Conservation (phyloP, 2,888 invertebrate species). For the Acheta domesticus region DNA sequence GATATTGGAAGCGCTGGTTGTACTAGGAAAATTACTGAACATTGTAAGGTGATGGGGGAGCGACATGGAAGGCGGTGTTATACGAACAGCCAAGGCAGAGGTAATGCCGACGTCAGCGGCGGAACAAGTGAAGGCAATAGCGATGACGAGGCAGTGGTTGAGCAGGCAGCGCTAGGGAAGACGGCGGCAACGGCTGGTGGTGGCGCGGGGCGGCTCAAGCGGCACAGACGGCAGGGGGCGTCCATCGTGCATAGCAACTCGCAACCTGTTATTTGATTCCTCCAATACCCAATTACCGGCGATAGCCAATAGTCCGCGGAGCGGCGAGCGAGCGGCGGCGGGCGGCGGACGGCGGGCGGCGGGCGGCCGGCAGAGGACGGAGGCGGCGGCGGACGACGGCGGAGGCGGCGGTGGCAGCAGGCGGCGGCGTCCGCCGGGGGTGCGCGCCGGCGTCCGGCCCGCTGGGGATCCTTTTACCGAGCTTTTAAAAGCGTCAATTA, state of each 20-base stretch:
- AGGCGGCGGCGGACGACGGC: too few relatives aligned
- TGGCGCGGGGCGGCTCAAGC: neutral
- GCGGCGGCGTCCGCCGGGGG: conserved; percentile 20
- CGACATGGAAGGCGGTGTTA: too few relatives aligned
- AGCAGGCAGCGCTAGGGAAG: too few relatives aligned
- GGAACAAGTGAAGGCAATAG: too few relatives aligned
- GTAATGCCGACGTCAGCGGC: too few relatives aligned
- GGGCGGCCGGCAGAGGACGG: neutral
- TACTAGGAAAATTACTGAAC: too few relatives aligned
- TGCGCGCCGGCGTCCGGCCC: neutral
- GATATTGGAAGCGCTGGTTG: too few relatives aligned
- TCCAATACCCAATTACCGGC: conserved; percentile 33
- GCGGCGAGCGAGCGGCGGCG: neutral
- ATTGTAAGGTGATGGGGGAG: too few relatives aligned
- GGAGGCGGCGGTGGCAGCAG: neutral
- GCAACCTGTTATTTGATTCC: conserved; percentile 32
- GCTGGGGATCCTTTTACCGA: neutral
- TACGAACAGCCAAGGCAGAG: too few relatives aligned
- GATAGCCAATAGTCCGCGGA: conserved; percentile 29
- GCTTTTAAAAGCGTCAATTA: conserved; percentile 32
- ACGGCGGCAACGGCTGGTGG: too few relatives aligned
- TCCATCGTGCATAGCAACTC: conserved; percentile 4
- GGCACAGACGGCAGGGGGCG: neutral
- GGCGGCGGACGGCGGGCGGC: neutral
- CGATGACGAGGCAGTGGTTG: too few relatives aligned